Base-by-base conservation (phyloP, 2,113 vertebrate species). In the Pseudopipra pipra region DNA sequence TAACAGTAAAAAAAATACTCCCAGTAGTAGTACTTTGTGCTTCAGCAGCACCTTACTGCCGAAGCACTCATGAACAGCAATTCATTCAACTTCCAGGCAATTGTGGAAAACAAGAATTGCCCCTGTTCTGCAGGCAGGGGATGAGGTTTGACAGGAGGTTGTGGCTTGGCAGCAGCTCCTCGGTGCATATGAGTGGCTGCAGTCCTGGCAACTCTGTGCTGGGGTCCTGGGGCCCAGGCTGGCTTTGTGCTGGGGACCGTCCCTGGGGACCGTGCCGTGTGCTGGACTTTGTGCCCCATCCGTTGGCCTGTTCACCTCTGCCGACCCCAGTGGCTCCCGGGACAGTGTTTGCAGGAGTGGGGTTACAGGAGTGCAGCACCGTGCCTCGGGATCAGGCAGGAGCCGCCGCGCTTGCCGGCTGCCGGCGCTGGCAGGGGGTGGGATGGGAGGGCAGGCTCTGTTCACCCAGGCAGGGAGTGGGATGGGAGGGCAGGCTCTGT, bases 391-490 rank as follows among this genome's bases (percentile, higher is more conserved):
- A 27, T 23, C 0, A 1, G 8, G 14, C 6, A 1, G 82, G 46
- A 70, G 49, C 33, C 12, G 41, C 43, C 0, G 4, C 11, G 5
- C 20, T 41, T n/a, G 68, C 39, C 0, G 0, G 49, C 11, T 8
- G 47, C 13, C 46, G 6, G n/a, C 1, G 5, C 2, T 1, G 35
- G 46, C 3, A 4, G 47, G 6, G 23, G 39, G 20, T 0, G 4
- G 55, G 25, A 6, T 0, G 6, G 79, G 24, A 66, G 54, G 43
- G 27, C 55, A 28, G 61, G 74, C 61, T 88, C 0, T 1, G 27
- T 44, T 56, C 2, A 0, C 5, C 47, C 39, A 39, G 33, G 39
- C 3, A 4, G 47, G 6, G 23, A 31, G 20, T 0, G 4, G 55
- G 25, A 6, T 0, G 6, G 79, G 24, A 66, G 54, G 43, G 27